Conservation (phyloP, 35 echinoderm and acorn worm species). For the Eucidaris tribuloides region DNA sequence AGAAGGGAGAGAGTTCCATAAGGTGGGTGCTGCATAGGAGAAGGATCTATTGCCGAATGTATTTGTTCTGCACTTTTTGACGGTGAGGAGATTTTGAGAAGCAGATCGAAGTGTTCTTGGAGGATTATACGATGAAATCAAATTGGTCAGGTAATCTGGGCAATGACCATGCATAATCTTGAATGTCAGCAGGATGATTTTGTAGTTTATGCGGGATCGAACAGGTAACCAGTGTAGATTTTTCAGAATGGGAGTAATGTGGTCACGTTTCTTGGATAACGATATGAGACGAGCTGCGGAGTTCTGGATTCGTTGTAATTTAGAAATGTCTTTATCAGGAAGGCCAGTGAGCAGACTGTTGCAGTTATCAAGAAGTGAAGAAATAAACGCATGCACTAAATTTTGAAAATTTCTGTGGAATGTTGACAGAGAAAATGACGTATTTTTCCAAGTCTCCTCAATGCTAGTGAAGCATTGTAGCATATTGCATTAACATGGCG, state of each 20-base stretch:
- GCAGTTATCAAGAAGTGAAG: not conserved
- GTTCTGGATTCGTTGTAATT: constrained; percentile 8
- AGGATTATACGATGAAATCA: not conserved
- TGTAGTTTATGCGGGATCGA: not conserved
- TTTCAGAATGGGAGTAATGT: constrained; percentile 36
- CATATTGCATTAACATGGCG: not conserved
- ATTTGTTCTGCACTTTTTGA: too few species aligned
- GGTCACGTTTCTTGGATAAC: not conserved
- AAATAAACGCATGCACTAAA: not conserved
- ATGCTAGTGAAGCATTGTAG: not conserved
- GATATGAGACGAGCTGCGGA: not conserved
- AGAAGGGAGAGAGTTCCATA: too few species aligned
- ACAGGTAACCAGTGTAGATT: constrained; percentile 1
- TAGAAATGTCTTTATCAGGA: not conserved
- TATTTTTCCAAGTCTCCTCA: not conserved
- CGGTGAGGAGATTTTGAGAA: not conserved
- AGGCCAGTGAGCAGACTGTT: not conserved
- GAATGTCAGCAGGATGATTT: not conserved
- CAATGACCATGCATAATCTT: not conserved
- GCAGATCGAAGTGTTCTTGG: not conserved
- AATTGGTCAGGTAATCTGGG: not conserved
- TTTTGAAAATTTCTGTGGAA: constrained; percentile 16
- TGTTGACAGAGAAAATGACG: not conserved
- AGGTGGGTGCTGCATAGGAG: too few species aligned
- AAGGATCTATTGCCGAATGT: too few species aligned